phyloP scores from a whole-genome alignment of 1,140 invertebrate species.

The Dinothrombium tinctorium region DNA sequence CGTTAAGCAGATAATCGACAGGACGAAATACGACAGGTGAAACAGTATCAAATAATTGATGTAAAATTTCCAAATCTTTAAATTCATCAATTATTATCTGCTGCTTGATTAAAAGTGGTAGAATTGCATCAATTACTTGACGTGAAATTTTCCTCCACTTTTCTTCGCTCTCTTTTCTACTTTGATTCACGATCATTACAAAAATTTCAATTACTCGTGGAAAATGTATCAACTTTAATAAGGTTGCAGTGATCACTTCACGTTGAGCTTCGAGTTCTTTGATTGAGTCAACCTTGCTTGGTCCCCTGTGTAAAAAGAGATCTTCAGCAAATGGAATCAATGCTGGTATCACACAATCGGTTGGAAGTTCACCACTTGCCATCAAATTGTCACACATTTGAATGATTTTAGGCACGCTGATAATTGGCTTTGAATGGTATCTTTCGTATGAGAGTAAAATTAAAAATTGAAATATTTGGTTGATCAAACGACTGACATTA shows the following conservation, averaged over 20 bases:
- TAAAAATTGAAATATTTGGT: constrained; percentile 55
- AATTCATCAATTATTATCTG: constrained; percentile 15
- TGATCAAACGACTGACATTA: constrained; percentile 29
- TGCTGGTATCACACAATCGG: constrained; percentile 42
- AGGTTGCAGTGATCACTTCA: constrained; percentile 60
- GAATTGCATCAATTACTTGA: constrained; percentile 39
- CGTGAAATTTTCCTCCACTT: constrained; percentile 53
- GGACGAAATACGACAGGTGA: constrained; percentile 27
- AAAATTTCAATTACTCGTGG: constrained; percentile 38
- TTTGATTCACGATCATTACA: constrained; percentile 29
- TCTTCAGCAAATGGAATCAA: constrained; percentile 53
- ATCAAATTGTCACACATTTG: constrained; percentile 67
- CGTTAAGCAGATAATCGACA: constrained; percentile 42
- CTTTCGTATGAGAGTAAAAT: constrained; percentile 61
- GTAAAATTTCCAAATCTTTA: constrained; percentile 24
- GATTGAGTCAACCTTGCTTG: constrained; percentile 30
- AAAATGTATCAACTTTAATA: constrained; percentile 49
- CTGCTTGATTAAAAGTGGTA: constrained; percentile 37
- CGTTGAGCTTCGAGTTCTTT: constrained; percentile 61
- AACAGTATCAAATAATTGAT: constrained; percentile 31
- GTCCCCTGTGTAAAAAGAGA: constrained; percentile 39
- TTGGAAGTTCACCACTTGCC: constrained; percentile 51
- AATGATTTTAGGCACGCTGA: constrained; percentile 61
- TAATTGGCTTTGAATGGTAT: constrained; percentile 56
- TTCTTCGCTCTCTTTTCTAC: constrained; percentile 34